phyloP scores from a whole-genome alignment of 2,888 invertebrate genomes.

The Amblyteles armatorius region DNA sequence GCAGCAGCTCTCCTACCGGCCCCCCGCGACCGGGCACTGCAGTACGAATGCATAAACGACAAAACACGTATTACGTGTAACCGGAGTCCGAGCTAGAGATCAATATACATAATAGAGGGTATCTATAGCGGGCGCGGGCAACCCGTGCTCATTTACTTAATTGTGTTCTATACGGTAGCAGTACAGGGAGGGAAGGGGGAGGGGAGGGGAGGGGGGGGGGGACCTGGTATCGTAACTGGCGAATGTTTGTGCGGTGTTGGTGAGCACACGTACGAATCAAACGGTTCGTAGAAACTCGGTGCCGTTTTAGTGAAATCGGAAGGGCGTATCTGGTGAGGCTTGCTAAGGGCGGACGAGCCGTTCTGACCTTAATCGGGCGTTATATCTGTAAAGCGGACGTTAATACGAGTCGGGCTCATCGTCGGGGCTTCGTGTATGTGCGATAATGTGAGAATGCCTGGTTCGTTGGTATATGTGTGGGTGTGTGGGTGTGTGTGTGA shows the following conservation, averaged over 20 bases:
- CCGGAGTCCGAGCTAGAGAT: slow-evolving; percentile 83
- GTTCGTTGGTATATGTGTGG: not conserved
- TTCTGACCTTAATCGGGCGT: not conserved
- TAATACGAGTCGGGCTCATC: slow-evolving; percentile 41
- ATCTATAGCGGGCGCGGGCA: slow-evolving; percentile 82
- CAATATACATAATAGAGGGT: slow-evolving; percentile 84
- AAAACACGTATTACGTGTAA: slow-evolving; percentile 83
- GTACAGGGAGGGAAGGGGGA: slow-evolving; percentile 49
- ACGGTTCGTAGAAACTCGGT: slow-evolving; percentile 7
- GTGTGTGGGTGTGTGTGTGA: slow-evolving; percentile 2
- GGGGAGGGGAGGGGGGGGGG: not conserved
- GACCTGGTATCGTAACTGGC: slow-evolving; percentile 64
- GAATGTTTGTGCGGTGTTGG: slow-evolving; percentile 21
- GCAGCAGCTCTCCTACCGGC: slow-evolving; percentile 46
- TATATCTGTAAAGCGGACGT: slow-evolving; percentile 6
- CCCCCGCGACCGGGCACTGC: slow-evolving; percentile 67
- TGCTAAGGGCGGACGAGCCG: not conserved
- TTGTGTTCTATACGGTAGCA: slow-evolving; percentile 83
- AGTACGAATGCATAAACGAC: slow-evolving; percentile 82
- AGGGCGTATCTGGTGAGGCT: slow-evolving; percentile 2
- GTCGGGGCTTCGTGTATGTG: slow-evolving; percentile 30
- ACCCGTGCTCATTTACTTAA: slow-evolving; percentile 85
- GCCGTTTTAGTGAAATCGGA: not conserved
- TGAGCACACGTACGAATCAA: slow-evolving; percentile 1
- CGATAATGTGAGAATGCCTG: slow-evolving; percentile 45